Conservation (phyloP, 2,888 invertebrate species). For the Dynastes grantii region DNA sequence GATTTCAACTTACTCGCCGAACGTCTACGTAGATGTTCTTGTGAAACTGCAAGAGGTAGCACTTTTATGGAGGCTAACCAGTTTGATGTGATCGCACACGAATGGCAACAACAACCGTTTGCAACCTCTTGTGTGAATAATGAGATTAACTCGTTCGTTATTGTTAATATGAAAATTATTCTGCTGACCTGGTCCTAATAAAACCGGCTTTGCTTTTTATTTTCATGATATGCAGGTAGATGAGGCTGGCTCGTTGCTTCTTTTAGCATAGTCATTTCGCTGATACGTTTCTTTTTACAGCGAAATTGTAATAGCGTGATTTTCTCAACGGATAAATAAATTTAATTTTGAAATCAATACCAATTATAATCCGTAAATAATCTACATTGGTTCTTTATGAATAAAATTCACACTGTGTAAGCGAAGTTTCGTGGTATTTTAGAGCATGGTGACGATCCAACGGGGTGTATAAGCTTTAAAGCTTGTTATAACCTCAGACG, state of each 20-base stretch:
- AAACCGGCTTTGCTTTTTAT: background rate
- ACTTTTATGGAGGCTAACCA: conserved; percentile 38
- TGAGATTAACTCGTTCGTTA: conserved; percentile 33
- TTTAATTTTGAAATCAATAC: too few species aligned
- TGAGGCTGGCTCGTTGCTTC: background rate
- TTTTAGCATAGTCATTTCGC: too few species aligned
- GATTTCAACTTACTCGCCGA: conserved; percentile 15
- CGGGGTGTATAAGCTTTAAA: too few species aligned
- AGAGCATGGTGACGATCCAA: too few species aligned
- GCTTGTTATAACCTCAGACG: too few species aligned
- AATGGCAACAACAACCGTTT: conserved; percentile 17
- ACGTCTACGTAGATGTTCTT: conserved; percentile 25
- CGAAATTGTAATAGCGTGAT: too few species aligned
- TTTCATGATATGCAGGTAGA: background rate
- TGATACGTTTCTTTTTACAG: too few species aligned
- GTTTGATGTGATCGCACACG: conserved; percentile 15
- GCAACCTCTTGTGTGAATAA: conserved; percentile 8
- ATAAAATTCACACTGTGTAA: too few species aligned
- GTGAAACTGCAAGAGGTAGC: conserved; percentile 29
- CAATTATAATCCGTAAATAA: too few species aligned
- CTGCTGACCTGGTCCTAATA: background rate
- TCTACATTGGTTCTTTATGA: too few species aligned
- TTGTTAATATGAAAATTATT: background rate
- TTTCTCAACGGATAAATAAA: too few species aligned
- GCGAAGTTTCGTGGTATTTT: too few species aligned